Conservation (phyloP, 53 echinoderm and acorn worm species). For the Paracentrotus lividus region DNA sequence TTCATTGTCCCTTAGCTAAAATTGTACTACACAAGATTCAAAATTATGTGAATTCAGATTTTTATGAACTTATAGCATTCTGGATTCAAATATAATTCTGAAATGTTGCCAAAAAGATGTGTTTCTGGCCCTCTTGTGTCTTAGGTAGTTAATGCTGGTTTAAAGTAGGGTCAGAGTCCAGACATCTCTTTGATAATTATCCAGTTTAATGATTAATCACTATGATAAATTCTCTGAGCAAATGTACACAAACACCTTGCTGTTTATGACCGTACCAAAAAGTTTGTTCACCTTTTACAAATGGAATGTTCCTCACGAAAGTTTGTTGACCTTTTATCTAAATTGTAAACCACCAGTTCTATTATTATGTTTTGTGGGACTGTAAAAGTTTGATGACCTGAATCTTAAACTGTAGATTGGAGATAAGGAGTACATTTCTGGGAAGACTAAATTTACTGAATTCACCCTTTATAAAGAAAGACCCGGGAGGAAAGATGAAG, state of each 20-base stretch:
- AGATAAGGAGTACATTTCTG: not conserved
- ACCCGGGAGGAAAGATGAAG: no score
- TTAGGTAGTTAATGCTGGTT: not conserved
- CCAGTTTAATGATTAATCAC: constrained; percentile 35
- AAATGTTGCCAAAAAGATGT: no score
- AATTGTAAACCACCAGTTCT: not conserved
- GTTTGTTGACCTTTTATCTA: constrained; percentile 11
- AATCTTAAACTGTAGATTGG: no score
- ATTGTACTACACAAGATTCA: no score
- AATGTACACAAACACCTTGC: constrained; percentile 3
- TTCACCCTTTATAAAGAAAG: no score
- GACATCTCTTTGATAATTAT: not conserved
- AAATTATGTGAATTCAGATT: no score
- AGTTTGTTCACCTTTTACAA: constrained; percentile 13
- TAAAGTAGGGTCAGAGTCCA: constrained; percentile 35
- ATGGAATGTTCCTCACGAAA: not conserved
- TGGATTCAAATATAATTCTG: no score
- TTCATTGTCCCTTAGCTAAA: no score
- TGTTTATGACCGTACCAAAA: not conserved
- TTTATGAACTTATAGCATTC: no score
- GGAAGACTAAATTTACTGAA: not conserved
- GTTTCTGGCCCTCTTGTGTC: no score
- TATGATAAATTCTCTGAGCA: not conserved
- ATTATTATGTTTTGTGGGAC: not conserved
- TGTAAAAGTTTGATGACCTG: constrained; percentile 24